Conservation (phyloP, 2,797 vertebrate species). For the Lepidocolaptes lacrymiger region DNA sequence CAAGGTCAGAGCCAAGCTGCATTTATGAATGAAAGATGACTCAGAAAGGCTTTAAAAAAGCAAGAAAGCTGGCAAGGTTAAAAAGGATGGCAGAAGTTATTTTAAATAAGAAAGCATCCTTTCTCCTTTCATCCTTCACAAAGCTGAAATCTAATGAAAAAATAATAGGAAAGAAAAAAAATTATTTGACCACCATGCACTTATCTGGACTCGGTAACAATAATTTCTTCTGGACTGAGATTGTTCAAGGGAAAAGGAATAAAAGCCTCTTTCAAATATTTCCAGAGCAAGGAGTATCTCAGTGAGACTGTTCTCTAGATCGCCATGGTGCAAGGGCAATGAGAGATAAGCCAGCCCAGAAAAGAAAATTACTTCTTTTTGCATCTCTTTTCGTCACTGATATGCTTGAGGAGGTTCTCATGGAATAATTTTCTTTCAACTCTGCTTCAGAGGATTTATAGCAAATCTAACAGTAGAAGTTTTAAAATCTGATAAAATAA, state of each 20-base stretch:
- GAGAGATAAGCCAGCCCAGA: not conserved
- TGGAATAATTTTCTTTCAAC: not conserved
- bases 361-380: not conserved
- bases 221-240: not conserved
- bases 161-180: not conserved
- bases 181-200: not conserved
- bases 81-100: not conserved
- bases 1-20: not conserved
- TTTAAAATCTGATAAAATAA: not conserved
- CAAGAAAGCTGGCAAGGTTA: slow-evolving; percentile 6
- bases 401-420: not conserved
- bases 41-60: not conserved
- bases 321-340: accelerated
- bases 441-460: not conserved
- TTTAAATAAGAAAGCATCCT: not conserved
- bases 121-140: not conserved
- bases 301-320: not conserved
- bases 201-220: not conserved
- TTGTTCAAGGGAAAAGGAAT: not conserved
- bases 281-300: not conserved
- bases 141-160: not conserved
- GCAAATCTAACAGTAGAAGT: not conserved
- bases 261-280: not conserved
- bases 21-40: slow-evolving; percentile 22
- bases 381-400: not conserved